Percentiles rank a stretch among this genome's conserved stretches.
Evolutionary conservation across 1,140 invertebrate genomes (phyloP).

Genomic region (Platyscapa corneri): DNA sequence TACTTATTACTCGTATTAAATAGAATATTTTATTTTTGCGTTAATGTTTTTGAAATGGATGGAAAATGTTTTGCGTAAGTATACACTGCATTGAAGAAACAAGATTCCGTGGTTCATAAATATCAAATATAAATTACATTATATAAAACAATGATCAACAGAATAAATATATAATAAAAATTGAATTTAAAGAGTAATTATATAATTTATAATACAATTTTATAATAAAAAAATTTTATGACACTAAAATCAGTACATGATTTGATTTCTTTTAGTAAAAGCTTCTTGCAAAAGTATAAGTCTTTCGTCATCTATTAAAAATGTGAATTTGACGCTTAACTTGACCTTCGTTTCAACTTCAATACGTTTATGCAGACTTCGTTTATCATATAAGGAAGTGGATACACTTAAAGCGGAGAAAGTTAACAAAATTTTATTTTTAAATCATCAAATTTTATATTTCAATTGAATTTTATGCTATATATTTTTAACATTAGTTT

Average conservation of each 20-base stretch:
- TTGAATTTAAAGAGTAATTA: not conserved
- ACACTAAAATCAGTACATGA: not conserved
- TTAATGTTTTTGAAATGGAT: not conserved
- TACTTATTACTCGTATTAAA: not conserved
- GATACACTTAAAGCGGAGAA: constrained; percentile 9
- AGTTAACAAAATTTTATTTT: constrained; percentile 42
- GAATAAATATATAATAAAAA: not conserved
- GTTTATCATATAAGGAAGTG: constrained; percentile 44
- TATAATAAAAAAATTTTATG: not conserved
- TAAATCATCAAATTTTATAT: not conserved
- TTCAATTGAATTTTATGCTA: too few relatives aligned
- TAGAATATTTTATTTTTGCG: not conserved
- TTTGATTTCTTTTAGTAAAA: constrained; percentile 10
- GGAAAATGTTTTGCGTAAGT: not conserved
- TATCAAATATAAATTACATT: not conserved
- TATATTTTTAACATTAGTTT: not conserved
- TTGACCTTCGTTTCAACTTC: constrained; percentile 36
- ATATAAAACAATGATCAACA: not conserved
- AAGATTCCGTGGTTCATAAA: not conserved
- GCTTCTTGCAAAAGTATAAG: constrained; percentile 18
- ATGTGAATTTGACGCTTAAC: constrained; percentile 47
- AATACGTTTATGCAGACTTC: constrained; percentile 34
- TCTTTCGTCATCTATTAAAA: constrained; percentile 46
- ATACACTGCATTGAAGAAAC: not conserved
- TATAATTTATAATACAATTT: not conserved